Conservation (phyloP, 2,113 vertebrate genomes). For the Hyperopisus bebe region DNA sequence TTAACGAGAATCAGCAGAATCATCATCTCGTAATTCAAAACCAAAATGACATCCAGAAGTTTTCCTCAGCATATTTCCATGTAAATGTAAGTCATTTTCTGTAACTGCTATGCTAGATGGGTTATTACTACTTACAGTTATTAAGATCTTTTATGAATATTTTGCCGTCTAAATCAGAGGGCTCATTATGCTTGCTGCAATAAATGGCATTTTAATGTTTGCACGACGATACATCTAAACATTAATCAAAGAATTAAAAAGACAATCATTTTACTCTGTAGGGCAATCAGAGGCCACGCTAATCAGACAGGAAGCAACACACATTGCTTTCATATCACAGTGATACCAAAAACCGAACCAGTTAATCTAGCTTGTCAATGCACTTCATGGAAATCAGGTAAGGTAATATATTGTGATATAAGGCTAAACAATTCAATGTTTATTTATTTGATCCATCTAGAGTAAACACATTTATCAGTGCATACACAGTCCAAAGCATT, state of each 20-base stretch:
- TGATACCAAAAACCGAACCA: background rate
- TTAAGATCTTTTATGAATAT: background rate
- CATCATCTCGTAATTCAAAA: background rate
- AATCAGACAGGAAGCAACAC: background rate
- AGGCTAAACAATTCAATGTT: background rate
- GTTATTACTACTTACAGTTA: background rate
- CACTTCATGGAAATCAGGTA: background rate
- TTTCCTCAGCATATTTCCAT: background rate
- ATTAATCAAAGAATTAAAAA: background rate
- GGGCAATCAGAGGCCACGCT: background rate
- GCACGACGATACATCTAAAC: background rate
- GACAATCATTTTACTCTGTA: background rate
- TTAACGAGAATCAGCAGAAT: background rate
- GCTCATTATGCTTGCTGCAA: background rate
- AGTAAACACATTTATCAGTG: conserved; percentile 1
- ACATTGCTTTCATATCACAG: background rate
- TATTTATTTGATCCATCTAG: background rate
- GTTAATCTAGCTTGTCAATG: background rate
- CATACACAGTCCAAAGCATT: background rate
- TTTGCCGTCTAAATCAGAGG: background rate
- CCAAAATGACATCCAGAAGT: background rate
- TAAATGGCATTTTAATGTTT: conserved; percentile 1
- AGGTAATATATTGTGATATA: background rate
- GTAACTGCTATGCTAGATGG: background rate
- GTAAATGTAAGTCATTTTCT: background rate